phyloP scores from a whole-genome alignment of 2,113 vertebrate genomes.

The Melanerpes formicivorus region DNA sequence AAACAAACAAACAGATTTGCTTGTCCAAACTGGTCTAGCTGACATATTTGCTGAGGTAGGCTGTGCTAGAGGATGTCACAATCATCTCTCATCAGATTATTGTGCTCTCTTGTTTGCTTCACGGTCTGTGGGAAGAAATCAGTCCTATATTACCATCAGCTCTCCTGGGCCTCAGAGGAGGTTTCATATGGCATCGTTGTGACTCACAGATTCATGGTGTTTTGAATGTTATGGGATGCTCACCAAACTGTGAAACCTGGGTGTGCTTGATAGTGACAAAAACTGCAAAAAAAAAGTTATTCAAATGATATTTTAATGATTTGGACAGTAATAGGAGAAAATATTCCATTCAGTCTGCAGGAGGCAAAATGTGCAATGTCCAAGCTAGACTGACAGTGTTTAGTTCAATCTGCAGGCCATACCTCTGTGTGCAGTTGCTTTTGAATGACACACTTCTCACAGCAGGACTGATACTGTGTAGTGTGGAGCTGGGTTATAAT shows the following conservation, averaged over 20 bases:
- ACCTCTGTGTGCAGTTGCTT: neutral
- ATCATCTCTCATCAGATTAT: conserved; percentile 23
- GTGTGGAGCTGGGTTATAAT: neutral
- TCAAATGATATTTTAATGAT: neutral
- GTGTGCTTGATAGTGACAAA: neutral
- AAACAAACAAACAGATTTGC: conserved; percentile 49
- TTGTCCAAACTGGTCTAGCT: conserved; percentile 47
- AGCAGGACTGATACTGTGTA: neutral
- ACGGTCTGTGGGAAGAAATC: conserved; percentile 43
- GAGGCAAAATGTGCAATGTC: neutral
- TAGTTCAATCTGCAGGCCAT: neutral
- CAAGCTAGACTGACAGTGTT: neutral
- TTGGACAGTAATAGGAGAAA: neutral
- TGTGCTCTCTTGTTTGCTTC: conserved; percentile 45
- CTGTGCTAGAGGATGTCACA: conserved; percentile 30
- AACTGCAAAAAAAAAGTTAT: neutral
- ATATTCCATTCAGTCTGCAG: neutral
- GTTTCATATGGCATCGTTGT: neutral
- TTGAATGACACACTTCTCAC: neutral
- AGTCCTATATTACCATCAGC: neutral
- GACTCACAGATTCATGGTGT: neutral
- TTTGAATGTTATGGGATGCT: neutral
- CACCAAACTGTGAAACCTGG: neutral
- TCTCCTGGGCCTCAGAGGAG: conserved; percentile 2
- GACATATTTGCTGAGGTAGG: conserved; percentile 26